phyloP scores from a whole-genome alignment of 1,140 invertebrate genomes.

The Hypothenemus hampei region DNA sequence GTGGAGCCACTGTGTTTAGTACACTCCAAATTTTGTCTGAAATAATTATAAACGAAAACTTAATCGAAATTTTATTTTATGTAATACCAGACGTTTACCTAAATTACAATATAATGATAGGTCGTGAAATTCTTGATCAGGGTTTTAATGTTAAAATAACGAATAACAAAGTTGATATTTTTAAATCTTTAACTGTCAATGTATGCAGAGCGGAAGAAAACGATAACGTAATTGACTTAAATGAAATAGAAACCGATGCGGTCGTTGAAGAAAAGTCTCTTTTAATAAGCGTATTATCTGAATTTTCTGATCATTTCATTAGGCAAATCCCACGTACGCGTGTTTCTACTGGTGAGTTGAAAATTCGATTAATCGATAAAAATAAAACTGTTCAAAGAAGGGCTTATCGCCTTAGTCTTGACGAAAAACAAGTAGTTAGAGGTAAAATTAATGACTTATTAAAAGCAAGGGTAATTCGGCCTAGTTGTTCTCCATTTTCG shows the following conservation, averaged over 20 bases:
- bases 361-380: slow-evolving; percentile 14
- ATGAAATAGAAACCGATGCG: not conserved
- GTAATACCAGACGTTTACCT: not conserved
- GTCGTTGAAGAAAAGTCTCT: no score
- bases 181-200: not conserved
- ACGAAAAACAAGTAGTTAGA: not conserved
- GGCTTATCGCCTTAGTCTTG: not conserved
- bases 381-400: not conserved
- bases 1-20: not conserved
- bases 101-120: slow-evolving; percentile 2
- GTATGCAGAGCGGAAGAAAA: not conserved
- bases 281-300: not conserved
- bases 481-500: slow-evolving; percentile 2
- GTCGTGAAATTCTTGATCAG: slow-evolving; percentile 5
- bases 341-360: not conserved
- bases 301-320: not conserved
- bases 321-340: not conserved
- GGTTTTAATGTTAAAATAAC: not conserved
- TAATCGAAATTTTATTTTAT: slow-evolving; percentile 1
- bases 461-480: not conserved
- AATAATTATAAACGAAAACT: not conserved
- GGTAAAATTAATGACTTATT: not conserved
- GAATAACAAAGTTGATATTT: not conserved
- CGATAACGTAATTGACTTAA: not conserved
- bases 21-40: not conserved